Evolutionary conservation across 2,113 vertebrate genomes (phyloP), one percentile per base, ranked within the genome.

Genomic region (Saguinus midas): DNA sequence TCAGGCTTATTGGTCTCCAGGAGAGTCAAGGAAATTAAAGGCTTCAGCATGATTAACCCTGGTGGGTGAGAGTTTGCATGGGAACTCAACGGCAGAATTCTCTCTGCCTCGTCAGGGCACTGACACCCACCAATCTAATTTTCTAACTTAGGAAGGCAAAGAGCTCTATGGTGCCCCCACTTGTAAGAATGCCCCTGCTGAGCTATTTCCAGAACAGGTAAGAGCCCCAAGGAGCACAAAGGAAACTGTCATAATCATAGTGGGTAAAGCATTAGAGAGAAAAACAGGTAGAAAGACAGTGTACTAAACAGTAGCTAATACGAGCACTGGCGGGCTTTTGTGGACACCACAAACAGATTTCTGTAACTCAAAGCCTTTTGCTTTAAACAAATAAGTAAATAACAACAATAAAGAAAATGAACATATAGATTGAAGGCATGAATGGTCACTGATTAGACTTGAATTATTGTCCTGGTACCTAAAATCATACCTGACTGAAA

Each of bases 191-290:
- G 27, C 11, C 2, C 3, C 16, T 14, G n/a, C 5, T n/a, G 27
- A 86, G 27, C 10, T 79, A 17, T 11, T 32, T 68, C 10, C 6
- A 68, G 35, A 4, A 45, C 2, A 0, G 6, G 61, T 87, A 25
- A 21, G 37, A 55, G 23, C 14, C 4, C 21, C 18, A 2, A 18
- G 16, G 13, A 27, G 29, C 8, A 27, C 66, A 29, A 6, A 45
- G 10, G 3, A 80, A 88, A 45, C 6, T 3, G 16, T 6, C 0
- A 0, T 66, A 32, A n/a, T 10, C 6, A 11, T 6, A 64, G 16
- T 3, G 11, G 14, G 17, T 48, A 75, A 52, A 37, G 17, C 0
- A 12, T 1, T 12, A 52, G 6, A 57, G 12, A 37, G 9, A 83
- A 25, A 81, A 70, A 17, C 12, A 25, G 5, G 14, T 35, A 52